These are phyloP conservation scores for Apostichopus parvimensis DNA, from an alignment of 35 echinoderm and acorn worm species.

Conservation along the genomic window DNA sequence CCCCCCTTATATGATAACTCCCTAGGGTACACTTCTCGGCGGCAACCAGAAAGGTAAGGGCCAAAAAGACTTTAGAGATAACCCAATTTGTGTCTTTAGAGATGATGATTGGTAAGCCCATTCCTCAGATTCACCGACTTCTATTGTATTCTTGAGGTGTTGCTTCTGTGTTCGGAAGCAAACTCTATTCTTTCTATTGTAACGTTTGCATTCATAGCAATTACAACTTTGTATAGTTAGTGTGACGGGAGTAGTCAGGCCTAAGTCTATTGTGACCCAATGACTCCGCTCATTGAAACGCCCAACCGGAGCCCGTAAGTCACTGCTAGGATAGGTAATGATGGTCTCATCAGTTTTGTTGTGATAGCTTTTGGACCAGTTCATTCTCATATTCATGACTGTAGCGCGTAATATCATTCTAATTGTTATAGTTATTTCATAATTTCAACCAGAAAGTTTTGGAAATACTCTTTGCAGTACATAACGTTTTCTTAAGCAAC, in stretches of 20 bases:
- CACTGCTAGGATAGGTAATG: slow-evolving; percentile 44
- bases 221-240: slow-evolving; percentile 48
- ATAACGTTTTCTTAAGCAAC: too few species aligned
- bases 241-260: slow-evolving; percentile 33
- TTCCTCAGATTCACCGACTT: slow-evolving; percentile 43
- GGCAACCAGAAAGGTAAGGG: slow-evolving; percentile 48
- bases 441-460: too few species aligned
- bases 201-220: slow-evolving; percentile 48
- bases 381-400: neutral
- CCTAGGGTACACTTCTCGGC: slow-evolving; percentile 34
- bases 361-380: slow-evolving; percentile 21
- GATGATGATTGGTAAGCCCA: slow-evolving; percentile 23
- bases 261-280: slow-evolving; percentile 30
- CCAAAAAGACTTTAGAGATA: slow-evolving; percentile 41
- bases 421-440: too few species aligned
- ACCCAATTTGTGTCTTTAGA: slow-evolving; percentile 58
- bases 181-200: slow-evolving; percentile 3
- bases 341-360: slow-evolving; percentile 35
- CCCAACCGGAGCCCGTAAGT: neutral
- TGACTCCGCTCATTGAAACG: slow-evolving; percentile 2
- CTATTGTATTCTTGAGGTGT: slow-evolving; percentile 45
- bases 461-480: too few species aligned
- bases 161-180: slow-evolving; percentile 31
- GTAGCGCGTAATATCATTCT: too few species aligned
- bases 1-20: neutral